Evolutionary conservation across 2,113 vertebrate genomes (phyloP).

Genomic region (Castor canadensis): DNA sequence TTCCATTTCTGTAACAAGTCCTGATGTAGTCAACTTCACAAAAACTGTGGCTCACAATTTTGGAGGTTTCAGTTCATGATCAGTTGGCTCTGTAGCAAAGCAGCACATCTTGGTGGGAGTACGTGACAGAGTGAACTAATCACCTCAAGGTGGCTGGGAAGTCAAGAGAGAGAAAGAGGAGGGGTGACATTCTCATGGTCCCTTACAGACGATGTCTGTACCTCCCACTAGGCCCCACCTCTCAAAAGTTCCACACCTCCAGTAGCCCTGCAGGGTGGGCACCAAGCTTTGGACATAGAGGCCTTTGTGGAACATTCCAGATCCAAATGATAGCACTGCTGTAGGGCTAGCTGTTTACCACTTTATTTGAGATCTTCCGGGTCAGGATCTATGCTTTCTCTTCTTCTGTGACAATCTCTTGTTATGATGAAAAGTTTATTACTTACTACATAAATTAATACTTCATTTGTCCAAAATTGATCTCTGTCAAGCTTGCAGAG

Average conservation of each 20-base stretch:
- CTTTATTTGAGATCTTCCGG: neutral
- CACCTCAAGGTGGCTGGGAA: neutral
- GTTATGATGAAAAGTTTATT: neutral
- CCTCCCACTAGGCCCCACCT: neutral
- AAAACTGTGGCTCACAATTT: neutral
- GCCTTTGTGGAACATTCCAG: neutral
- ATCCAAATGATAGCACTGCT: neutral
- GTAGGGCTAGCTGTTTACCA: too few relatives aligned
- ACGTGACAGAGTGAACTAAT: too few relatives aligned
- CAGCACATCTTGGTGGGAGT: neutral
- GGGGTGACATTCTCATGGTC: neutral
- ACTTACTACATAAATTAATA: neutral
- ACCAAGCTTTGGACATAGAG: neutral
- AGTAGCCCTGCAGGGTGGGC: neutral
- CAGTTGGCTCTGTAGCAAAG: neutral
- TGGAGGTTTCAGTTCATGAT: neutral
- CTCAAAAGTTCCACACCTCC: neutral
- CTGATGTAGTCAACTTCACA: neutral
- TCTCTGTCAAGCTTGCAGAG: neutral
- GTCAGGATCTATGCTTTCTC: neutral
- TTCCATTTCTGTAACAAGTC: neutral
- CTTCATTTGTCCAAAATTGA: neutral
- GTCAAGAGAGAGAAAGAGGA: neutral
- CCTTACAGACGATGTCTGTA: too few relatives aligned
- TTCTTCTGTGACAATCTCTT: too few relatives aligned